A percentile compares a stretch with the other conserved stretches of the same genome.
Evolutionary conservation across 2,113 vertebrate genomes (phyloP).

Genomic region (Telmatochromis brachygnathus): DNA sequence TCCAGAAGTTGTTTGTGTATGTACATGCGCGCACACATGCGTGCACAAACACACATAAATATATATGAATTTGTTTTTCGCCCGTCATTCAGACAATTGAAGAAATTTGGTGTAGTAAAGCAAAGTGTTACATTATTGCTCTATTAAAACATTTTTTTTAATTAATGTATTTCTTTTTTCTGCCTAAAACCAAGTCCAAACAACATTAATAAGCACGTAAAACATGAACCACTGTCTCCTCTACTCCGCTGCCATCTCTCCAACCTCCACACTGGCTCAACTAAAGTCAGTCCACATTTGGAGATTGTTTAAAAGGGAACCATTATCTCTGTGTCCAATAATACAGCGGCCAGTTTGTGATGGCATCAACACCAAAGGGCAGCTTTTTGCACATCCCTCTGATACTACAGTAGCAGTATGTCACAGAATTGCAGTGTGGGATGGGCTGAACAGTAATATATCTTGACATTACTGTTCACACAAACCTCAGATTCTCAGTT

Average conservation of each 20-base stretch:
- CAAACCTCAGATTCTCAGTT: background rate
- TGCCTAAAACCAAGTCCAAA: background rate
- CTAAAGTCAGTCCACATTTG: background rate
- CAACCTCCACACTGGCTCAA: background rate
- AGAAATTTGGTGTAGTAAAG: background rate
- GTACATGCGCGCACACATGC: rapidly evolving
- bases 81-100: background rate
- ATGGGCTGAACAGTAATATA: background rate
- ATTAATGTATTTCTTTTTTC: background rate
- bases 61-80: background rate
- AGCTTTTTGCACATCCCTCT: background rate
- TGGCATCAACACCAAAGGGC: background rate
- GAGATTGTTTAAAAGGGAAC: background rate
- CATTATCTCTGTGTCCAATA: background rate
- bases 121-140: background rate
- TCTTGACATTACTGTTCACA: background rate
- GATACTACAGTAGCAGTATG: background rate
- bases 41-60: rapidly evolving
- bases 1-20: background rate
- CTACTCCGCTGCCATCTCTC: background rate
- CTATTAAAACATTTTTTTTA: background rate
- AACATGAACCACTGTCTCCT: rapidly evolving
- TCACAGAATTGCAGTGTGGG: background rate
- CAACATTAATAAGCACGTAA: background rate
- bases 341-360: background rate